phyloP scores from a whole-genome alignment of 53 echinoderm and acorn worm genomes.

The Pentamera pediparva region DNA sequence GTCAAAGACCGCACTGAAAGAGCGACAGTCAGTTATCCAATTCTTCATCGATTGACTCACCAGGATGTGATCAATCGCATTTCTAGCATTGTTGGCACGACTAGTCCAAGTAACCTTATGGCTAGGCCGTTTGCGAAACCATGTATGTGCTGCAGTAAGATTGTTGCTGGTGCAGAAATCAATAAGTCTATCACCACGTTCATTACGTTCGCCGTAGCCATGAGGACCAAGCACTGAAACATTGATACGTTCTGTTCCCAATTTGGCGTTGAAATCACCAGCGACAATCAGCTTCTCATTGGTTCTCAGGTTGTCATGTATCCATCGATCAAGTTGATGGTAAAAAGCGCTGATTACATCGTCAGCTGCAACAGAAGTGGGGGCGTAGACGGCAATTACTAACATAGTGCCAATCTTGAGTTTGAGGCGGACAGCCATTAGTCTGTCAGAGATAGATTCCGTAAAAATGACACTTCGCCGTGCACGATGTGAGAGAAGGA shows the following conservation, averaged over 20 bases:
- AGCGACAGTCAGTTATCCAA: constrained; percentile 18
- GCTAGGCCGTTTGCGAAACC: constrained; percentile 21
- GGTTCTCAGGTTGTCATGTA: constrained; percentile 1
- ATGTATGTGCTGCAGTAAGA: constrained; percentile 27
- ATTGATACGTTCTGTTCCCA: constrained; percentile 2
- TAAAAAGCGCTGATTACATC: constrained; percentile 20
- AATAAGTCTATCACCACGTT: constrained; percentile 22
- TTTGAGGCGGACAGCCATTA: constrained; percentile 21
- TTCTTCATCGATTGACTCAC: constrained; percentile 9
- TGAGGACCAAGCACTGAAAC: constrained; percentile 17
- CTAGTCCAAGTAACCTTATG: constrained; percentile 30
- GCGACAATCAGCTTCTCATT: constrained; percentile 15
- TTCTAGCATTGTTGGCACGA: constrained; percentile 35
- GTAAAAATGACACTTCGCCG: neutral
- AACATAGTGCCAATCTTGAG: constrained; percentile 8
- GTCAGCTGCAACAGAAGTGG: constrained; percentile 19
- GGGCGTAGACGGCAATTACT: constrained; percentile 25
- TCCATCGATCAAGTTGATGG: constrained; percentile 7
- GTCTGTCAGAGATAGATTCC: constrained; percentile 12
- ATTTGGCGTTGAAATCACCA: constrained; percentile 39
- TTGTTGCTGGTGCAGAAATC: constrained; percentile 29
- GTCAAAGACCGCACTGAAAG: constrained; percentile 21
- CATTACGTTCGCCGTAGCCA: neutral
- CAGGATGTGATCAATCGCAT: constrained; percentile 35
- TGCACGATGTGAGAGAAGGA: neutral